These are phyloP conservation scores for Drosophila setifemur DNA, from an alignment of 1,140 invertebrate genomes.

Conservation along the genomic window DNA sequence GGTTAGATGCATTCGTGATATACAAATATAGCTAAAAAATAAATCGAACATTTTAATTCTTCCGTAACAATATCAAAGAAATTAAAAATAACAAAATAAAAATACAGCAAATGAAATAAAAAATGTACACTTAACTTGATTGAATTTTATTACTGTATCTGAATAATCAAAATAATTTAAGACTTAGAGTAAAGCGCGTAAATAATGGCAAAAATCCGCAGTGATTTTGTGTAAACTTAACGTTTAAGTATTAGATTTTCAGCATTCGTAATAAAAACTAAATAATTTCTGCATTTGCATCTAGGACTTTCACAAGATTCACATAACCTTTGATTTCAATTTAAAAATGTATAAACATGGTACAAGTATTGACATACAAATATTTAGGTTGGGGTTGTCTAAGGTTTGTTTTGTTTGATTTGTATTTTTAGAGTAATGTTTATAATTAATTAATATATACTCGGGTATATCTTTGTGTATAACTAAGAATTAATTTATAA, in stretches of 20 bases:
- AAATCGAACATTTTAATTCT: conserved; percentile 27
- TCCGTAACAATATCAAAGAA: conserved; percentile 44
- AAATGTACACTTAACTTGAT: not conserved
- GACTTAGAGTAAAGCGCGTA: conserved; percentile 71
- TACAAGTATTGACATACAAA: conserved; percentile 56
- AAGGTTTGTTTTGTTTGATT: conserved; percentile 16
- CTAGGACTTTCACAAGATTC: conserved; percentile 52
- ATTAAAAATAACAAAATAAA: conserved; percentile 10
- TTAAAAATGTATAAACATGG: conserved; percentile 59
- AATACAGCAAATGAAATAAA: conserved; percentile 22
- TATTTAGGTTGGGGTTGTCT: conserved; percentile 16
- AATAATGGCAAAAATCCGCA: conserved; percentile 72
- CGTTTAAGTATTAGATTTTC: conserved; percentile 19
- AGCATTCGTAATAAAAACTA: conserved; percentile 56
- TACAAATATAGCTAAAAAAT: conserved; percentile 44
- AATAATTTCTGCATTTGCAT: conserved; percentile 62
- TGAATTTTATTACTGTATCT: conserved; percentile 25
- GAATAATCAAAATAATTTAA: conserved; percentile 41
- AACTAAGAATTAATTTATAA: conserved; percentile 77
- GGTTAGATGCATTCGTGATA: conserved; percentile 10
- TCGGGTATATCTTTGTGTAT: conserved; percentile 34
- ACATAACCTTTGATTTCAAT: conserved; percentile 61
- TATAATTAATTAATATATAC: conserved; percentile 63
- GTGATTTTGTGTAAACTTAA: conserved; percentile 53
- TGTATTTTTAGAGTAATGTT: conserved; percentile 40